Evolutionary conservation across 2,797 vertebrate species (phyloP).

Genomic region (Pangasius sanitwongsei): DNA sequence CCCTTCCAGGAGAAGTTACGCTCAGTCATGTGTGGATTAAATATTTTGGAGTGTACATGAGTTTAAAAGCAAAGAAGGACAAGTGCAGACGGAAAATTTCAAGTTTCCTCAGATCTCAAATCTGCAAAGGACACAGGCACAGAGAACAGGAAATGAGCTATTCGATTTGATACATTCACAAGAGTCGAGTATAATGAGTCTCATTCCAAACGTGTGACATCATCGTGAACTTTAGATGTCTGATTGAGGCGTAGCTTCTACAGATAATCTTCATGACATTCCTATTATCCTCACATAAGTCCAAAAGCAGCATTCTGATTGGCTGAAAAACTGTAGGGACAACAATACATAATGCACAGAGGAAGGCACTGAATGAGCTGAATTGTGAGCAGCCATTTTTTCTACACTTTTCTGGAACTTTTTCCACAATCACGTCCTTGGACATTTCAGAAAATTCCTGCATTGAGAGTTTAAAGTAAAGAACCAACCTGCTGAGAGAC

Average conservation of each 20-base stretch:
- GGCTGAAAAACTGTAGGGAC: background rate
- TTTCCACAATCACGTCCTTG: background rate
- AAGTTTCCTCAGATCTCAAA: constrained; percentile 15
- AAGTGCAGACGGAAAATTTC: constrained; percentile 23
- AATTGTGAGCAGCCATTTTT: constrained; percentile 6
- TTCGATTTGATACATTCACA: constrained; percentile 19
- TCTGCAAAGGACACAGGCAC: background rate
- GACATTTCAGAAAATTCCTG: background rate
- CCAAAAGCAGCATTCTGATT: background rate
- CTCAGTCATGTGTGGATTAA: background rate
- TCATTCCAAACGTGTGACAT: constrained; percentile 40
- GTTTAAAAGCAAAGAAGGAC: constrained; percentile 10
- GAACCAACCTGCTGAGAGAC: background rate
- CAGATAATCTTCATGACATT: constrained; percentile 37
- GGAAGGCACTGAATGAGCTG: constrained; percentile 22
- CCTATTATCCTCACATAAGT: constrained; percentile 28
- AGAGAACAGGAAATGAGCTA: constrained; percentile 41
- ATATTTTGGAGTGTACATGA: background rate
- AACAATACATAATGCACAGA: constrained; percentile 30
- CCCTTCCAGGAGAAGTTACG: background rate
- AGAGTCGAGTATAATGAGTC: constrained; percentile 10
- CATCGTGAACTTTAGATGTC: constrained; percentile 20
- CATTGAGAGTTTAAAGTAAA: background rate
- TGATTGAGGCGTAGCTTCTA: constrained; percentile 25
- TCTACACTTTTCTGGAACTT: background rate